These are phyloP conservation scores for Pangasius krempfi DNA, from an alignment of 2,797 vertebrate species.

Conservation along the genomic window DNA sequence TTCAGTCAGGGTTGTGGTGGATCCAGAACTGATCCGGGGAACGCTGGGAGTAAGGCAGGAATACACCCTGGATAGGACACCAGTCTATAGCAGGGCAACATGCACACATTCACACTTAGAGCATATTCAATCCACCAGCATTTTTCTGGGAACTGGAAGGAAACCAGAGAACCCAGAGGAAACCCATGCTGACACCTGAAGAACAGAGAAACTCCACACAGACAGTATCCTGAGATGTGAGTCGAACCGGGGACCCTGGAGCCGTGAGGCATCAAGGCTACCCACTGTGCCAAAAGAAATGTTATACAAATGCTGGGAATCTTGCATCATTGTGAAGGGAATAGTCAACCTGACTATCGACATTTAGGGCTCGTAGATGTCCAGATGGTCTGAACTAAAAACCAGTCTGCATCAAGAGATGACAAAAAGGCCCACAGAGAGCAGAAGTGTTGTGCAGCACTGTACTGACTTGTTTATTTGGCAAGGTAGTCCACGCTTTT, in stretches of 20 bases:
- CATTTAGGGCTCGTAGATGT: too few relatives aligned
- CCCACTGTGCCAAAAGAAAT: background rate
- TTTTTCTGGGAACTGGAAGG: background rate
- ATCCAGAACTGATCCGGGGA: background rate
- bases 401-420: background rate
- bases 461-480: too few relatives aligned
- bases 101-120: background rate
- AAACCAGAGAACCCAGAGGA: background rate
- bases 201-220: background rate
- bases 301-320: background rate
- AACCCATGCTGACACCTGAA: background rate
- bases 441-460: background rate
- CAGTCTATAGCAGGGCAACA: background rate
- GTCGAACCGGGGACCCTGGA: background rate
- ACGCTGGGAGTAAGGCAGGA: background rate
- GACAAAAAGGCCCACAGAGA: background rate
- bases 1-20: background rate
- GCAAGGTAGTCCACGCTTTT: background rate
- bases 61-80: background rate
- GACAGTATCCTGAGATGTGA: background rate
- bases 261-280: background rate
- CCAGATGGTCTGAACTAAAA: background rate
- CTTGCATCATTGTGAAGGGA: background rate
- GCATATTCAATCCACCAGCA: background rate
- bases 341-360: background rate